Conservation (phyloP, 64 coral and sea anemone genomes). For the Montipora sp. region DNA sequence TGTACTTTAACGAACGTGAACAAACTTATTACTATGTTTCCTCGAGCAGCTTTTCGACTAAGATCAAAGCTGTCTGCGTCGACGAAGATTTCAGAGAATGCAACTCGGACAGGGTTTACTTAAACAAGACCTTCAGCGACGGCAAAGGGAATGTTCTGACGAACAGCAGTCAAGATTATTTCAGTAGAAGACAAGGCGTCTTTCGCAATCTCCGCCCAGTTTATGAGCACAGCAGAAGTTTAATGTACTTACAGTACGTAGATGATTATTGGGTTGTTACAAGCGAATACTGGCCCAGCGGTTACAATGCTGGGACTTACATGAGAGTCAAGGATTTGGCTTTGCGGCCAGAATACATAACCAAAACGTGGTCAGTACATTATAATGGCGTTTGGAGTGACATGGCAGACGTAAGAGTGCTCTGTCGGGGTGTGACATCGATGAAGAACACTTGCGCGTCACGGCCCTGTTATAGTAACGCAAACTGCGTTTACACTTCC, state of each 20-base stretch:
- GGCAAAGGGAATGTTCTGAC: neutral
- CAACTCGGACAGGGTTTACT: conserved; percentile 77
- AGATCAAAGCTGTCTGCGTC: conserved; percentile 77
- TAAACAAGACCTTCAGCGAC: conserved; percentile 54
- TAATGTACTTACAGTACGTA: conserved; percentile 67
- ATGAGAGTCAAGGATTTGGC: conserved; percentile 63
- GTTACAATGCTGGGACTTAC: neutral
- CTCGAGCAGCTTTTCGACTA: neutral
- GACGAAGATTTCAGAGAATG: conserved; percentile 83
- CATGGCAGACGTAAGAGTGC: conserved; percentile 15
- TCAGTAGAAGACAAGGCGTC: conserved; percentile 20
- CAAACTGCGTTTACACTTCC: conserved; percentile 57
- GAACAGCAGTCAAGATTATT: conserved; percentile 60
- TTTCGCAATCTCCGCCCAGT: conserved; percentile 74
- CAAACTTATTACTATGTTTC: neutral
- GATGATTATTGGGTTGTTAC: conserved; percentile 71
- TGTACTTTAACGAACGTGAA: conserved; percentile 13
- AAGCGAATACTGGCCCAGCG: neutral
- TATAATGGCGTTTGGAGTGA: conserved; percentile 32
- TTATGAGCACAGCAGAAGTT: conserved; percentile 51
- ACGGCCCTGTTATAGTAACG: conserved; percentile 38
- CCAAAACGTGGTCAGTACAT: conserved; percentile 64
- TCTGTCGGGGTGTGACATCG: conserved; percentile 67
- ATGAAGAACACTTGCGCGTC: conserved; percentile 30
- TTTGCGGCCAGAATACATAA: conserved; percentile 86